Percentiles rank a stretch among this genome's conserved stretches.
These are phyloP conservation scores for Ahaetulla prasina DNA, from an alignment of 2,113 vertebrate species.

Conservation along the genomic window DNA sequence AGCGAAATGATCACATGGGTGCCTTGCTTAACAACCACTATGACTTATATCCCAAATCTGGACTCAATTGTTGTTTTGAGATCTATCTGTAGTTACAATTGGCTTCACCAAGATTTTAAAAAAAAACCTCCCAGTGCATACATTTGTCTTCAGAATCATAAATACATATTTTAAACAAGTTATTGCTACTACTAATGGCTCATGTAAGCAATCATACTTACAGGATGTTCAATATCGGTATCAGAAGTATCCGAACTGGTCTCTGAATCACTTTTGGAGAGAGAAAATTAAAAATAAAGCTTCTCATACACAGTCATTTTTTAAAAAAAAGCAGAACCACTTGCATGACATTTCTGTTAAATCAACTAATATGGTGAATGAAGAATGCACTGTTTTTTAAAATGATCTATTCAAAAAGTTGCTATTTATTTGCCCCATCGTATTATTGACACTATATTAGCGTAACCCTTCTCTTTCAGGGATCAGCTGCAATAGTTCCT, in stretches of 20 bases:
- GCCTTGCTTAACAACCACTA: neutral
- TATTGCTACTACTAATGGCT: neutral
- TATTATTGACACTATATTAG: neutral
- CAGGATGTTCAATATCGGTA: constrained; percentile 73
- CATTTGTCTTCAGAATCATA: neutral
- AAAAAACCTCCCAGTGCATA: neutral
- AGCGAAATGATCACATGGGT: neutral
- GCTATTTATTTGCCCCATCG: neutral
- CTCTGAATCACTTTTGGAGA: constrained; percentile 62
- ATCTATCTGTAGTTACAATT: neutral
- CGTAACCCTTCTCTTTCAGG: neutral
- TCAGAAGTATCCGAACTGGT: constrained; percentile 74
- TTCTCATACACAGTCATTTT: neutral
- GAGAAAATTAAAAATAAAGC: constrained; percentile 19
- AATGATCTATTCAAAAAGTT: neutral
- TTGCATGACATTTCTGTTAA: neutral
- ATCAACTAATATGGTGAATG: neutral
- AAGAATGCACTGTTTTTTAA: neutral
- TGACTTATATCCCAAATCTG: neutral
- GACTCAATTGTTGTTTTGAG: neutral
- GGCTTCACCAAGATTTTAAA: neutral
- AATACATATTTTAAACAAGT: neutral
- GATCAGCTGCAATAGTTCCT: neutral
- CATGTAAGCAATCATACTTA: constrained; percentile 55
- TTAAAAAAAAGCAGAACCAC: neutral